These are phyloP conservation scores for Lordiphosa clarofinis DNA, from an alignment of 1,140 invertebrate genomes.

Conservation along the genomic window DNA sequence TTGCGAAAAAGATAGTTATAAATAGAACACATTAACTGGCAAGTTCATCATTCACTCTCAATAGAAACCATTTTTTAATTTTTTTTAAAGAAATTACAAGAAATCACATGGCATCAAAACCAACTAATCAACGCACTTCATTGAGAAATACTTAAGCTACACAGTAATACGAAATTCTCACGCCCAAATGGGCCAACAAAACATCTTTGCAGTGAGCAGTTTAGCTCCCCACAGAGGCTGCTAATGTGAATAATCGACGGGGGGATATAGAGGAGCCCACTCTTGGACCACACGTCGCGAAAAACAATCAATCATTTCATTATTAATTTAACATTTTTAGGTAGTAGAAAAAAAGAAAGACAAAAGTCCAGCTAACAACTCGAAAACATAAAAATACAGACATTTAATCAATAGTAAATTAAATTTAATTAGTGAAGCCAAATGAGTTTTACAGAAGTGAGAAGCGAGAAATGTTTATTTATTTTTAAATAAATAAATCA, in stretches of 20 bases:
- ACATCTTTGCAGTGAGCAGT: slow-evolving; percentile 35
- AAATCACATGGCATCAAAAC: slow-evolving; percentile 13
- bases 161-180: slow-evolving; percentile 22
- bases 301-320: slow-evolving; percentile 62
- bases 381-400: slow-evolving; percentile 45
- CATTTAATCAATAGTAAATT: slow-evolving; percentile 61
- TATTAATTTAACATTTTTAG: slow-evolving; percentile 50
- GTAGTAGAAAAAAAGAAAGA: slow-evolving; percentile 32
- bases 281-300: slow-evolving; percentile 50
- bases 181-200: slow-evolving; percentile 26
- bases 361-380: slow-evolving; percentile 26
- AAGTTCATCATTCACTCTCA: no score
- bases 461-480: slow-evolving; percentile 23
- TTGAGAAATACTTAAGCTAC: slow-evolving; percentile 29
- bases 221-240: slow-evolving; percentile 38
- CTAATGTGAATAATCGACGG: slow-evolving; percentile 16
- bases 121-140: slow-evolving; percentile 35
- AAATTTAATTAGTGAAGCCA: slow-evolving; percentile 53
- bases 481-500: slow-evolving; percentile 51
- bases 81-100: background rate
- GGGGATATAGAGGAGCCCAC: background rate
- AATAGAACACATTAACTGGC: no score
- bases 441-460: slow-evolving; percentile 11
- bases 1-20: no score
- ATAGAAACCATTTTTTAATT: background rate